A percentile compares a stretch with the other conserved stretches of the same genome.
Evolutionary conservation across 2,113 vertebrate genomes (phyloP).

Genomic region (Melanotaenia duboulayi): DNA sequence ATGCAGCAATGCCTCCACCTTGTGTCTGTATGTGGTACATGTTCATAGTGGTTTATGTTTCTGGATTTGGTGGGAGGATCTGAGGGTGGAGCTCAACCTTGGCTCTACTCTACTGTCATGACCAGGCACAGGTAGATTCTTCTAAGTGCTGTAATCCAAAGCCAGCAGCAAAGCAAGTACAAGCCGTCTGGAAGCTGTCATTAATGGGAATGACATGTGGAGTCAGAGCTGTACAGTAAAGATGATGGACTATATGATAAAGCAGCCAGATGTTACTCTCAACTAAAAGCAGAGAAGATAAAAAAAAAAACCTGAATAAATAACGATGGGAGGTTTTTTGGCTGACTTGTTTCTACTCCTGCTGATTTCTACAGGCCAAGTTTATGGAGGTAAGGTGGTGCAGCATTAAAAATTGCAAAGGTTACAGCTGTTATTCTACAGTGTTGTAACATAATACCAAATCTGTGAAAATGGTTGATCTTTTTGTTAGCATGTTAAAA

Average conservation of each 20-base stretch:
- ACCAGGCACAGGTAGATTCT: slow-evolving; percentile 56
- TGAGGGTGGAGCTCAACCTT: slow-evolving; percentile 55
- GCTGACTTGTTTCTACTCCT: slow-evolving; percentile 62
- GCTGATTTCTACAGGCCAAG: slow-evolving; percentile 57
- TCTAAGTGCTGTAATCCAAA: slow-evolving; percentile 39
- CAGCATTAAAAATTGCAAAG: background rate
- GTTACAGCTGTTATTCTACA: background rate
- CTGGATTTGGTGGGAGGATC: slow-evolving; percentile 28
- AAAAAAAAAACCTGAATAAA: background rate
- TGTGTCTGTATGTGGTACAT: slow-evolving; percentile 37
- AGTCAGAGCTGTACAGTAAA: background rate
- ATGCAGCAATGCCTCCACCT: slow-evolving; percentile 35
- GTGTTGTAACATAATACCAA: background rate
- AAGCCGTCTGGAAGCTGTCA: slow-evolving; percentile 19
- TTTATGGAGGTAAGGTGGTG: slow-evolving; percentile 73
- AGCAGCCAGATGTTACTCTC: slow-evolving; percentile 52
- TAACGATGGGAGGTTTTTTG: slow-evolving; percentile 64
- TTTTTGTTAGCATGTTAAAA: background rate
- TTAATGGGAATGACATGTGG: slow-evolving; percentile 23
- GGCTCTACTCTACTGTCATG: slow-evolving; percentile 12
- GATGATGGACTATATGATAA: slow-evolving; percentile 21
- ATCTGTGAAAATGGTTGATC: background rate
- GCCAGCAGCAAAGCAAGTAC: slow-evolving; percentile 22
- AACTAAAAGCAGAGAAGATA: slow-evolving; percentile 17
- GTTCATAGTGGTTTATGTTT: background rate